A percentile compares a stretch with the other conserved stretches of the same genome.
Evolutionary conservation across 2,888 invertebrate genomes (phyloP).

Genomic region (Zele albiditarsus): DNA sequence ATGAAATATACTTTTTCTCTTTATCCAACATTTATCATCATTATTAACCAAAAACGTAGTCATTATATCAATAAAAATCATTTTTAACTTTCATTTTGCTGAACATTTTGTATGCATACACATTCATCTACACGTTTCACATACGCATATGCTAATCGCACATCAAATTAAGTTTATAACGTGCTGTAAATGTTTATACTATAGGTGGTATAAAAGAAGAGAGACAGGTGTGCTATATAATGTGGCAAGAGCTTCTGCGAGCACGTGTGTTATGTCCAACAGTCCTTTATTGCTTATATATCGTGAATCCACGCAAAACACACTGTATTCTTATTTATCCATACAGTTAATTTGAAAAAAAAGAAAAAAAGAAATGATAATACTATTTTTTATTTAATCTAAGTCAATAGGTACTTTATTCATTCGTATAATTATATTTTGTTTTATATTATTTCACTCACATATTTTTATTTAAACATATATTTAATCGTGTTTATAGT

Average conservation of each 20-base stretch:
- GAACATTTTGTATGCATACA: not conserved
- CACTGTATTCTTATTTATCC: not conserved
- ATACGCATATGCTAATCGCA: constrained; percentile 65
- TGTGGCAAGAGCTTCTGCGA: constrained; percentile 33
- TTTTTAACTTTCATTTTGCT: not conserved
- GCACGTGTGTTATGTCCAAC: constrained; percentile 34
- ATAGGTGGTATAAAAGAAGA: not conserved
- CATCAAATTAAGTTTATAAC: constrained; percentile 72
- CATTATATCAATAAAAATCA: not conserved
- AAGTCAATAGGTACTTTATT: not conserved
- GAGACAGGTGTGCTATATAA: constrained; percentile 37
- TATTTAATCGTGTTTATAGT: not conserved
- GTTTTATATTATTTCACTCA: not conserved
- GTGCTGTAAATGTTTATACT: constrained; percentile 68
- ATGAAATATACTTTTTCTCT: not conserved
- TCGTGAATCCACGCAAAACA: not conserved
- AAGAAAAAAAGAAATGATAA: not conserved
- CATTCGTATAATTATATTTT: not conserved
- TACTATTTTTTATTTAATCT: not conserved
- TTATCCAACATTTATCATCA: not conserved
- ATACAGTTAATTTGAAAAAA: not conserved
- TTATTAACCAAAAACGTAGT: not conserved
- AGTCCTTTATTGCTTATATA: constrained; percentile 38
- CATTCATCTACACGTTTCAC: constrained; percentile 1
- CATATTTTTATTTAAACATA: not conserved